Base-by-base conservation (phyloP, 2,797 vertebrate species). In the Dallia pectoralis region DNA sequence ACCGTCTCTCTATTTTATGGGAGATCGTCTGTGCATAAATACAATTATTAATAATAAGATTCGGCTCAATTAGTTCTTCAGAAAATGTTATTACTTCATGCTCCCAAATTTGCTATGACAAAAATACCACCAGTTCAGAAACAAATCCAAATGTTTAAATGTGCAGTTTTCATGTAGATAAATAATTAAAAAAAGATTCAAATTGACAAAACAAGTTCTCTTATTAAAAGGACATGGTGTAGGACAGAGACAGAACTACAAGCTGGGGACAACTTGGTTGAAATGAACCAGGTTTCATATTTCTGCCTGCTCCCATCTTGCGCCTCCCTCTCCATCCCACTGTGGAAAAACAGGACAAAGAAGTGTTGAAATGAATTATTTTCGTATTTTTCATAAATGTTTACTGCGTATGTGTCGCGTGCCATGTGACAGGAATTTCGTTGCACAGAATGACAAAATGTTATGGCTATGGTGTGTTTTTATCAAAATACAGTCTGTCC, bases 231-330 rank as follows among this genome's bases (percentile, higher is more conserved):
- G 53, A 65, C 83, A 77, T 72, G 79, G 51, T 83, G 65, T 77
- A 44, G 74, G 71, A 72, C 71, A 71, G 84, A 81, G 32, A 75
- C 83, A 68, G 81, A 79, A 84, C 83, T 86, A 85, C 67, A 82
- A 84, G 77, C 83, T 78, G 68, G 67, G 82, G 82, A 86, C 81
- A 83, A 85, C 77, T 84, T 79, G 82, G 83, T 82, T 88, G 74
- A 87, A 83, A 77, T 81, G 83, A 84, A 71, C 76, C 80, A 84
- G 91, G 93, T 93, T 82, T 94, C 93, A 88, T 79, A 87, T 94
- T 93, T 92, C 93, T 87, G 68, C 79, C 66, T 76, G 48, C 84
- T 80, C 74, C 64, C 72, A 63, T 84, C 6, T 75, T 85, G 87
- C 83, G 69, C 89, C 88, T 90, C 91, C 88, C 78, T 84, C 85